Evolutionary conservation across 2,113 vertebrate species (phyloP).

Genomic region (Urocynchramus pylzowi): DNA sequence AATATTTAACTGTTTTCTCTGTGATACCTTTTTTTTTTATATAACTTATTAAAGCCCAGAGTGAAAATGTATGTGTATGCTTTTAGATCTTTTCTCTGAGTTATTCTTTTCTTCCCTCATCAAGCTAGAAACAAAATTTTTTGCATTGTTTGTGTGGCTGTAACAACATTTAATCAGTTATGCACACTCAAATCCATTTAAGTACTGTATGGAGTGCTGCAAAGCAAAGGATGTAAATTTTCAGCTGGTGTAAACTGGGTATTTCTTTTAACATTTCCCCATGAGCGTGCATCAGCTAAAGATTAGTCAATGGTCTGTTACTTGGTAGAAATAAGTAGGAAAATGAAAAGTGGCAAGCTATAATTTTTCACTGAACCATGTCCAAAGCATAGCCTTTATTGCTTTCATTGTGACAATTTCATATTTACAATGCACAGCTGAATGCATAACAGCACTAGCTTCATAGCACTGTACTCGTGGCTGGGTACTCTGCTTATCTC

Average conservation of each 20-base stretch:
- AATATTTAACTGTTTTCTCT: not conserved
- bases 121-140: not conserved
- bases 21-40: not conserved
- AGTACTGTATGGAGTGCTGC: not conserved
- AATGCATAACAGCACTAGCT: not conserved
- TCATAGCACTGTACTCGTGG: not conserved
- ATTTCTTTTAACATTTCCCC: not conserved
- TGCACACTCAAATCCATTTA: not conserved
- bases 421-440: not conserved
- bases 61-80: not conserved
- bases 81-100: not conserved
- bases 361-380: not conserved
- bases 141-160: not conserved
- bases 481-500: not conserved
- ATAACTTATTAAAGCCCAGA: not conserved
- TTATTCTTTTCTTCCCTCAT: not conserved
- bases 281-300: not conserved
- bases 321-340: not conserved
- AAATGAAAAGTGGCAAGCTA: constrained; percentile 20
- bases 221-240: not conserved
- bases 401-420: constrained; percentile 25
- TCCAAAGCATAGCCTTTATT: constrained; percentile 4
- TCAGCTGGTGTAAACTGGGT: not conserved
- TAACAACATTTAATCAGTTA: not conserved
- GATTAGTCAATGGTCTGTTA: not conserved